A percentile compares a stretch with the other conserved stretches of the same genome.
Evolutionary conservation across 2,113 vertebrate species (phyloP).

Genomic region (Centropus bengalensis): DNA sequence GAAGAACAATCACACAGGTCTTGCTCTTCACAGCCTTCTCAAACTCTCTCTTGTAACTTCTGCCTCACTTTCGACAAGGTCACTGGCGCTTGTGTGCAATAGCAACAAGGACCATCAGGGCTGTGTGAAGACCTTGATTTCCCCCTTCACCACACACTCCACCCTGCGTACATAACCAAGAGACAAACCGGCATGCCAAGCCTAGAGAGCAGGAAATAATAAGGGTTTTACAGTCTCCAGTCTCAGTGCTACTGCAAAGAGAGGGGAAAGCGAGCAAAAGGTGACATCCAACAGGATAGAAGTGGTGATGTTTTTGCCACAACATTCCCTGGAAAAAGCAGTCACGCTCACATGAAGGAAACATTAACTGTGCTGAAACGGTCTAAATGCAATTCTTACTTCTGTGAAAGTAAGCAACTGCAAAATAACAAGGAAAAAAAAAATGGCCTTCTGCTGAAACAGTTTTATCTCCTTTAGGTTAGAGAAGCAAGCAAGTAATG

Average conservation of each 20-base stretch:
- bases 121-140: not conserved
- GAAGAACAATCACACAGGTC: not conserved
- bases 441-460: not conserved
- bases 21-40: not conserved
- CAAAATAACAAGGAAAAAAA: not conserved
- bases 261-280: not conserved
- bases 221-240: accelerated
- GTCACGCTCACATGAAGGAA: not conserved
- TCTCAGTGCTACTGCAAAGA: not conserved
- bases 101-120: not conserved
- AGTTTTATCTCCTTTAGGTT: not conserved
- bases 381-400: not conserved
- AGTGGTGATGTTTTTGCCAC: not conserved
- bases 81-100: not conserved
- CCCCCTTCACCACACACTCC: not conserved
- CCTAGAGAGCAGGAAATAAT: not conserved
- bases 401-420: too few relatives aligned
- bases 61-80: not conserved
- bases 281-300: not conserved
- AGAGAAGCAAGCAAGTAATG: not conserved
- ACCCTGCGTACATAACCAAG: accelerated
- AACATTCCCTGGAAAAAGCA: not conserved
- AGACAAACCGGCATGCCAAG: not conserved
- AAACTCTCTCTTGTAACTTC: not conserved
- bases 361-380: accelerated